A percentile compares a stretch with the other conserved stretches of the same genome.
phyloP scores from a whole-genome alignment of 2,888 invertebrate genomes.

The Ctenicera cuprea region DNA sequence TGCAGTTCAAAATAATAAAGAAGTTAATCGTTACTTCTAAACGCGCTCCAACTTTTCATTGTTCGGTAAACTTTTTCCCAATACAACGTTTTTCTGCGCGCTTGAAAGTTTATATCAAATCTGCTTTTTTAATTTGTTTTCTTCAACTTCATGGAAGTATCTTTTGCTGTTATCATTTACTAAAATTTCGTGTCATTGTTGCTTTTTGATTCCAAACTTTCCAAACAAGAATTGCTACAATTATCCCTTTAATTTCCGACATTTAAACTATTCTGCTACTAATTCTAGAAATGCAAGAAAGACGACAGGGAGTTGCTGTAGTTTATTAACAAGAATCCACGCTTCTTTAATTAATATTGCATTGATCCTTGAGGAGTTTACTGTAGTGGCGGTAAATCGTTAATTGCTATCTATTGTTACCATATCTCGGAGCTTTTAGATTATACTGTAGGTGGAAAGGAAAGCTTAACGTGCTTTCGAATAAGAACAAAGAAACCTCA shows the following conservation, averaged over 20 bases:
- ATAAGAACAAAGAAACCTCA: constrained; percentile 47
- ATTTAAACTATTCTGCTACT: too few species aligned
- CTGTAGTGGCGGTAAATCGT: constrained; percentile 38
- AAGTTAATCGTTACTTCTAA: background rate
- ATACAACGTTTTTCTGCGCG: constrained; percentile 12
- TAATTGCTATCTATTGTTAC: constrained; percentile 45
- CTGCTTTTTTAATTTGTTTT: constrained; percentile 27
- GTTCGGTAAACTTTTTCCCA: constrained; percentile 26
- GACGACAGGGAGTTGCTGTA: too few species aligned
- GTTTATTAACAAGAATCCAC: background rate
- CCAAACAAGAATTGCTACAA: background rate
- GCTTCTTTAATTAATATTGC: constrained; percentile 19
- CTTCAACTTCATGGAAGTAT: constrained; percentile 7
- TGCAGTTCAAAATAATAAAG: too few species aligned
- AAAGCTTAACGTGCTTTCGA: constrained; percentile 43
- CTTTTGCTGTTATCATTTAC: constrained; percentile 14
- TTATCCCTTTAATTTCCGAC: too few species aligned
- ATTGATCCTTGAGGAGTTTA: constrained; percentile 23
- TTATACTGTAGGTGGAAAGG: constrained; percentile 39
- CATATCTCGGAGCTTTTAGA: constrained; percentile 41
- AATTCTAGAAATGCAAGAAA: too few species aligned
- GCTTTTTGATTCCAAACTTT: background rate
- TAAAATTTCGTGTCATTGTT: background rate
- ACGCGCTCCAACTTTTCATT: constrained; percentile 23
- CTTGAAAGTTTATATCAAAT: constrained; percentile 33